phyloP scores from a whole-genome alignment of 1,140 invertebrate species.

The Condylostylus longicornis region DNA sequence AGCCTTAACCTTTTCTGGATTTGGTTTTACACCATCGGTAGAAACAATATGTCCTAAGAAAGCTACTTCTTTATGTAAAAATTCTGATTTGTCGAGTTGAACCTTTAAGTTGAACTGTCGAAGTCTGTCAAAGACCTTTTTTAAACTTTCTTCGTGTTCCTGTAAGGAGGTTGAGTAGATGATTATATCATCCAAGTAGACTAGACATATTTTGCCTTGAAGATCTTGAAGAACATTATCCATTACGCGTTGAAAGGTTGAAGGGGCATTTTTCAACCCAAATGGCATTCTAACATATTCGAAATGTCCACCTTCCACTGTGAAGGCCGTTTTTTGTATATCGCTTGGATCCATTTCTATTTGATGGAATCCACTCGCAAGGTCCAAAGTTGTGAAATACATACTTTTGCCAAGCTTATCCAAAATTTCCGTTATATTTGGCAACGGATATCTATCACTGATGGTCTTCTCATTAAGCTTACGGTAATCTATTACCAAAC shows the following conservation, averaged over 20 bases:
- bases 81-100: constrained; percentile 16
- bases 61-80: too few relatives aligned
- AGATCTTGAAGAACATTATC: constrained; percentile 7
- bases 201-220: constrained; percentile 8
- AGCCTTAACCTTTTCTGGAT: constrained; percentile 12
- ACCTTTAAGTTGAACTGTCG: constrained; percentile 12
- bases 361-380: constrained; percentile 36
- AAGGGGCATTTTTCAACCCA: constrained; percentile 17
- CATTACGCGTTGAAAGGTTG: constrained; percentile 25
- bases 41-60: constrained; percentile 25
- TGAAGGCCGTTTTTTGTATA: constrained; percentile 33
- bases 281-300: constrained; percentile 18
- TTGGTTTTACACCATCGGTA: constrained; percentile 10
- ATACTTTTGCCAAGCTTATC: constrained; percentile 26
- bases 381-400: constrained; percentile 34
- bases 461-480: constrained; percentile 31
- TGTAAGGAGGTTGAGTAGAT: constrained; percentile 16
- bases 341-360: constrained; percentile 26
- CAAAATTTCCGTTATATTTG: constrained; percentile 33
- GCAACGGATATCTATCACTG: constrained; percentile 37
- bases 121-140: constrained; percentile 27
- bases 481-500: constrained; percentile 30
- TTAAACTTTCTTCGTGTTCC: constrained; percentile 19
- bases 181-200: constrained; percentile 17
- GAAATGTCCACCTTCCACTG: constrained; percentile 16